Percentiles rank a stretch among this genome's conserved stretches.
phyloP scores from a whole-genome alignment of 1,140 invertebrate species.

The Drosophila grimshawi region DNA sequence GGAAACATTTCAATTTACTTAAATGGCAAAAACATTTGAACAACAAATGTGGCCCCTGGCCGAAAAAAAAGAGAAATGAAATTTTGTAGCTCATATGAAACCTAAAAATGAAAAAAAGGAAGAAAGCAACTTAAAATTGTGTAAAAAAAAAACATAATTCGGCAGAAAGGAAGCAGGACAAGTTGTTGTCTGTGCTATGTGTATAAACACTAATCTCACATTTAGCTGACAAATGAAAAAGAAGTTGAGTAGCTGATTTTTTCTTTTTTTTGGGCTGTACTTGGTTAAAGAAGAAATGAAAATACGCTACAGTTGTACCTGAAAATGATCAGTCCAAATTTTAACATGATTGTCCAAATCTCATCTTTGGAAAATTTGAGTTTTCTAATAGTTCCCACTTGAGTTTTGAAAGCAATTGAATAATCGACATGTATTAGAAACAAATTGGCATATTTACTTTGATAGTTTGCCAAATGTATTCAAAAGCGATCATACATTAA shows the following conservation, averaged over 20 bases:
- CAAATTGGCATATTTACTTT: too few species aligned
- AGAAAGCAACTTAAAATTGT: constrained; percentile 41
- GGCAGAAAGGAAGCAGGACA: constrained; percentile 16
- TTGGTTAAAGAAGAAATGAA: background rate
- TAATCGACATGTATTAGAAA: too few species aligned
- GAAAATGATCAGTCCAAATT: background rate
- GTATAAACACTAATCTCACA: constrained; percentile 56
- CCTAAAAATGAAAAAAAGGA: constrained; percentile 26
- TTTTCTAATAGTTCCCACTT: too few species aligned
- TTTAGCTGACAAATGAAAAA: constrained; percentile 53
- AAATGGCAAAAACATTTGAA: constrained; percentile 59
- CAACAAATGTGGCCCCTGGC: constrained; percentile 47
- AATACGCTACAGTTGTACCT: constrained; percentile 20
- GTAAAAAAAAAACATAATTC: constrained; percentile 60
- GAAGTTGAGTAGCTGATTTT: constrained; percentile 37
- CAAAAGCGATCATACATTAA: too few species aligned
- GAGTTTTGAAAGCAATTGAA: too few species aligned
- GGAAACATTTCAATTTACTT: constrained; percentile 58
- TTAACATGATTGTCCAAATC: too few species aligned
- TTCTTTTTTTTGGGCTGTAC: background rate
- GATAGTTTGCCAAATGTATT: too few species aligned
- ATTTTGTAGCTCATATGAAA: constrained; percentile 47
- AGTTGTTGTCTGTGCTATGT: constrained; percentile 4
- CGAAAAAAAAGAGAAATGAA: constrained; percentile 51
- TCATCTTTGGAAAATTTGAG: too few species aligned